Evolutionary conservation across 2,113 vertebrate species (phyloP).

Genomic region (Rhinogobius similis): DNA sequence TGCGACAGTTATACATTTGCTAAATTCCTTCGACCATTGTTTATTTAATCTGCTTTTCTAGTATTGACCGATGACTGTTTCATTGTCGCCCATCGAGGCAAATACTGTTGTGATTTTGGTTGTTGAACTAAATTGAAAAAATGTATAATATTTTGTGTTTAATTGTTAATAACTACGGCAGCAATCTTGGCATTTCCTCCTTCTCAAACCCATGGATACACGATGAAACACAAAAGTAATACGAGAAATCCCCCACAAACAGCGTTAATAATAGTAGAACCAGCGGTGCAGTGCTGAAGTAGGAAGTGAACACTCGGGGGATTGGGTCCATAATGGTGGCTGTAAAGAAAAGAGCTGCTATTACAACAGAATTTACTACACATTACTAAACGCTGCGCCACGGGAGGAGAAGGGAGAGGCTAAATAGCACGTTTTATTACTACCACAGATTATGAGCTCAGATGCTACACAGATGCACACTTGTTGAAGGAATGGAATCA

Average conservation of each 20-base stretch:
- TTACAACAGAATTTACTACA: slow-evolving; percentile 62
- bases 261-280: slow-evolving; percentile 59
- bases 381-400: slow-evolving; percentile 35
- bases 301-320: slow-evolving; percentile 63
- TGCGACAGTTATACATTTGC: too few relatives aligned
- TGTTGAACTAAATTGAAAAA: too few relatives aligned
- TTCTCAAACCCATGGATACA: neutral
- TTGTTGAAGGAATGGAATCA: slow-evolving; percentile 17
- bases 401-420: slow-evolving; percentile 29
- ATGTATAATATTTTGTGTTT: neutral
- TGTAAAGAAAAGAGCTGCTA: slow-evolving; percentile 56
- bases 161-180: neutral
- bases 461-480: slow-evolving; percentile 10
- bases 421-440: slow-evolving; percentile 38
- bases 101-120: too few relatives aligned
- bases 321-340: slow-evolving; percentile 58
- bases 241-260: slow-evolving; percentile 20
- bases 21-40: too few relatives aligned
- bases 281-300: slow-evolving; percentile 51
- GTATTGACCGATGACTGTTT: too few relatives aligned
- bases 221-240: neutral
- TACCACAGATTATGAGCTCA: slow-evolving; percentile 23
- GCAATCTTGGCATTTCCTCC: too few relatives aligned
- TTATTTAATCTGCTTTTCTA: too few relatives aligned
- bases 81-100: too few relatives aligned